These are phyloP conservation scores for Emydoidea blandingii DNA, from an alignment of 2,797 vertebrate genomes.

Conservation along the genomic window DNA sequence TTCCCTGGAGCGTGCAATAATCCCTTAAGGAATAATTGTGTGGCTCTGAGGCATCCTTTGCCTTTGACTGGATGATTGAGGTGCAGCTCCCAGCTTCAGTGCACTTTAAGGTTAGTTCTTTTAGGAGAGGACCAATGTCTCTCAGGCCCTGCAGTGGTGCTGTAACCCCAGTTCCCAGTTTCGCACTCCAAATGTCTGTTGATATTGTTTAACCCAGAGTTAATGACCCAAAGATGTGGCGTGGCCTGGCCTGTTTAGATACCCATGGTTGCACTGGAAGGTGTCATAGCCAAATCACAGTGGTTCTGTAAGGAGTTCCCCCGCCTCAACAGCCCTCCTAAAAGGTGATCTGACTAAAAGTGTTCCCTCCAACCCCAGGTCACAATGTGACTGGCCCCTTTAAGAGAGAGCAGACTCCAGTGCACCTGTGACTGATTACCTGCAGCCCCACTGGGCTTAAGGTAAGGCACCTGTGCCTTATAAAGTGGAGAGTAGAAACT, in stretches of 20 bases:
- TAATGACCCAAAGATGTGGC: rapidly evolving
- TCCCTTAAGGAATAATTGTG: not conserved
- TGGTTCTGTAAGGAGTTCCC: not conserved
- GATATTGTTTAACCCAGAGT: rapidly evolving
- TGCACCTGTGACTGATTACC: not conserved
- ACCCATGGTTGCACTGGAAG: not conserved
- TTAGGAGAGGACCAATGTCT: not conserved
- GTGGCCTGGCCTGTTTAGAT: too few species aligned
- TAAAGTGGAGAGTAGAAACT: not conserved
- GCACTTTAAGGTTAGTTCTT: not conserved
- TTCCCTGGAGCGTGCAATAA: not conserved
- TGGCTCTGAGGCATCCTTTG: not conserved
- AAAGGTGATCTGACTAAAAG: not conserved
- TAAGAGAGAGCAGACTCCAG: not conserved
- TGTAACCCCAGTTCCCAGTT: rapidly evolving
- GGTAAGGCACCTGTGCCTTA: not conserved
- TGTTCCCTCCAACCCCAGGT: not conserved
- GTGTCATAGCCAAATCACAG: not conserved
- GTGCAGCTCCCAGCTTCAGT: rapidly evolving
- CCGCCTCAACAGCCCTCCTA: not conserved
- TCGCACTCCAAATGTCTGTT: rapidly evolving
- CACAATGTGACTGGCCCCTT: not conserved
- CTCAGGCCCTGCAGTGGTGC: not conserved
- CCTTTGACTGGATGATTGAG: rapidly evolving
- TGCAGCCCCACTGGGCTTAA: not conserved